Percentiles rank a stretch among this genome's conserved stretches.
These are phyloP conservation scores for Pyrochroa serraticornis DNA, from an alignment of 2,888 invertebrate species.

Conservation along the genomic window DNA sequence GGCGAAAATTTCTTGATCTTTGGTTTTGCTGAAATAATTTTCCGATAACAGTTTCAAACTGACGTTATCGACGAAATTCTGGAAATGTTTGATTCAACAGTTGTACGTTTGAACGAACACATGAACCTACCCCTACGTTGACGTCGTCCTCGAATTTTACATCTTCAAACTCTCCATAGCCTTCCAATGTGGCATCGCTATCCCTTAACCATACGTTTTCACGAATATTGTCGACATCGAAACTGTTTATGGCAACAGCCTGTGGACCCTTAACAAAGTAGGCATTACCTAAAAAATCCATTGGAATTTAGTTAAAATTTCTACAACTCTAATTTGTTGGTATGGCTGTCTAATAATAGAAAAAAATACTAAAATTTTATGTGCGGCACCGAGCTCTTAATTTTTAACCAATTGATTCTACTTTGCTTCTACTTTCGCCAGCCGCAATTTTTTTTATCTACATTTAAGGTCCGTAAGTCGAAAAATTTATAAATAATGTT, in stretches of 20 bases:
- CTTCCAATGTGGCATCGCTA: constrained; percentile 45
- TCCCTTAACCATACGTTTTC: constrained; percentile 61
- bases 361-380: too few relatives aligned
- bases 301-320: background rate
- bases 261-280: constrained; percentile 56
- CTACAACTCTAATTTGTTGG: too few relatives aligned
- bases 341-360: too few relatives aligned
- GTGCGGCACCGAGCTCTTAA: too few relatives aligned
- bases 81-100: constrained; percentile 14
- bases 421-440: too few relatives aligned
- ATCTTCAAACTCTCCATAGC: constrained; percentile 47
- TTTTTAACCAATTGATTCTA: too few relatives aligned
- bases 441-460: too few relatives aligned
- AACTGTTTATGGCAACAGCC: constrained; percentile 56
- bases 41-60: constrained; percentile 57
- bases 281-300: constrained; percentile 54
- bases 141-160: constrained; percentile 48
- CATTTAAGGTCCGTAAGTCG: too few relatives aligned
- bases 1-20: constrained; percentile 58
- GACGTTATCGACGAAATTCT: constrained; percentile 61
- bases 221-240: constrained; percentile 49
- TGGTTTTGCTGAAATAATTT: constrained; percentile 62
- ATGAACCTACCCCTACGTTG: constrained; percentile 46
- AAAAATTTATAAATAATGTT: too few relatives aligned
- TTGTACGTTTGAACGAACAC: background rate